Base-by-base conservation (phyloP, 2,888 invertebrate genomes). In the Drosophila demipolita region DNA sequence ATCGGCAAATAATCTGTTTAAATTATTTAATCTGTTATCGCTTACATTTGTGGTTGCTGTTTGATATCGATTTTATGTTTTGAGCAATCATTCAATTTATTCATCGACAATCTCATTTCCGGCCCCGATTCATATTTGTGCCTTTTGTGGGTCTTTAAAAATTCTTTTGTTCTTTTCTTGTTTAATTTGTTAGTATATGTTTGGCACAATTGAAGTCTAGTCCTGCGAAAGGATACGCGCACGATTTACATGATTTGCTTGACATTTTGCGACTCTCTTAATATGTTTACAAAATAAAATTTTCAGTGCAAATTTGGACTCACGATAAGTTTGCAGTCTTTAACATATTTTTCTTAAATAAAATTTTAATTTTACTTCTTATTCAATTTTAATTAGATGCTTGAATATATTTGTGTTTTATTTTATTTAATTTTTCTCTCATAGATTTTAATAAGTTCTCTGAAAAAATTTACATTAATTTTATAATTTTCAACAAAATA, bases 41-140 rank as follows among this genome's bases (percentile, higher is more conserved):
- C 50, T 12, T 17, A 2, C 36, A 69, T 58, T 69, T 45, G 45
- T 55, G 61, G 40, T n/a, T 23, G 32, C 23, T 33, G 38, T 54
- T 49, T 58, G 9, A 49, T 48, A 71, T 63, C 45, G 68, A 73
- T 68, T 42, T 50, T 38, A 12, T 33, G 8, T 53, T 15, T 66
- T 55, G 45, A 61, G 60, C 65, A 76, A 67, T 64, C 77, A 65
- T 69, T 64, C 66, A 74, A 69, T 59, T 59, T 69, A 65, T 62
- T 77, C 69, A 66, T 57, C 53, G 29, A 29, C 29, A 64, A 59
- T 66, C 54, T 64, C 66, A 75, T 73, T 62, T 61, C 29, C 48
- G 40, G 12, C 60, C 9, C 59, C 73, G 26, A 48, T 48, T 57
- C 53, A 35, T 35, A 15, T 40, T 26, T 11, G 15, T 38, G 36